Percentiles rank a stretch among this genome's conserved stretches.
phyloP scores from a whole-genome alignment of 2,113 vertebrate species.

The Perccottus glenii region DNA sequence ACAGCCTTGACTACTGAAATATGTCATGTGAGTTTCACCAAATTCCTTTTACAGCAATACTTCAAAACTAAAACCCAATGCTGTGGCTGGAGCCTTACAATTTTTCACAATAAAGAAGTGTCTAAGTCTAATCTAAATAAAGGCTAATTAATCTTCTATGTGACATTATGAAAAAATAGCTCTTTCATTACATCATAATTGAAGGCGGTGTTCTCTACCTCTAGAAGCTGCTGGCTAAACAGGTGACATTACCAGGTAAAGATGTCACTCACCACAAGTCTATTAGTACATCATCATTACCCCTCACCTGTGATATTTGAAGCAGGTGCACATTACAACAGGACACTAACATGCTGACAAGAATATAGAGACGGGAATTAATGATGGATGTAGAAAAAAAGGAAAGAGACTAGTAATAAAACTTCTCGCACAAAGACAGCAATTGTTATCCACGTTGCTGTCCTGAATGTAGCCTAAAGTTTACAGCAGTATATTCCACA shows the following conservation, averaged over 20 bases:
- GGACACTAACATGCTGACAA: slow-evolving; percentile 20
- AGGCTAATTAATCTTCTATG: not conserved
- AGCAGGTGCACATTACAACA: slow-evolving; percentile 40
- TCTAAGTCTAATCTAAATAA: not conserved
- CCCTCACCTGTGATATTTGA: slow-evolving; percentile 12
- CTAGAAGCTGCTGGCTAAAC: slow-evolving; percentile 29
- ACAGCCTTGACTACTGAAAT: too few species aligned
- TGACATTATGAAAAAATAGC: slow-evolving; percentile 6
- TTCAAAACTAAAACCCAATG: too few species aligned
- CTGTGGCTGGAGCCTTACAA: slow-evolving; percentile 1
- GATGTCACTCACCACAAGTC: slow-evolving; percentile 55
- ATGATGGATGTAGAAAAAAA: slow-evolving; percentile 8
- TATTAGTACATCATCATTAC: slow-evolving; percentile 44
- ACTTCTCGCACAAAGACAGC: too few species aligned
- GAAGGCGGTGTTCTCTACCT: slow-evolving; percentile 1
- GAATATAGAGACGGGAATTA: not conserved
- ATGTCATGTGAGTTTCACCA: too few species aligned
- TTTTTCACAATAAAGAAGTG: not conserved
- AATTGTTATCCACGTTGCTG: too few species aligned
- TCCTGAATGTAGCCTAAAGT: too few species aligned
- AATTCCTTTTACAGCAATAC: too few species aligned
- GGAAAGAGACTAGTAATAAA: slow-evolving; percentile 15
- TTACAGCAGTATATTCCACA: too few species aligned
- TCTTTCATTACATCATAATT: slow-evolving; percentile 8
- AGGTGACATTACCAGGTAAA: slow-evolving; percentile 24